Base-by-base conservation (phyloP, 2,797 vertebrate genomes). In the Dallia pectoralis region DNA sequence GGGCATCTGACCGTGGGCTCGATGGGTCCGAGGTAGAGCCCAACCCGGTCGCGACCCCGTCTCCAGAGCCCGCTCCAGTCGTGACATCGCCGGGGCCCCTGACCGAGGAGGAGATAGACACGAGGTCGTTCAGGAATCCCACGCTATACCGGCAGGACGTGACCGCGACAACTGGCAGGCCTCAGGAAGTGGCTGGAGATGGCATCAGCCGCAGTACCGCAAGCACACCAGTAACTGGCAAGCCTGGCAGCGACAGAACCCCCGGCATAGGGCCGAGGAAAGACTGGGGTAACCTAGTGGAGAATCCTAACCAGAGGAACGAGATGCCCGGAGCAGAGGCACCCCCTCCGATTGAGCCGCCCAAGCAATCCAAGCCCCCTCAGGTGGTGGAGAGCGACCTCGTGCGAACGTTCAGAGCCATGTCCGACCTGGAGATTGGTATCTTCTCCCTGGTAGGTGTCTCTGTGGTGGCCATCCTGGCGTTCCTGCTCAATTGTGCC, bases 401-500 rank as follows among this genome's bases (percentile, higher is more conserved):
- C 5, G 79, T 91, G 0, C 92, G 91, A 79, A 82, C 91, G 0
- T 82, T 95, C 27, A 85, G 89, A 19, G 91, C 95, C 63, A 88
- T 93, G 81, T 93, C 94, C 0, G 95, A 97, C 72, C 77, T 98
- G 82, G 96, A 98, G 84, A 94, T 97, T 1, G 96, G 96, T 7
- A 96, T 98, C 91, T 98, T 97, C 2, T 93, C 95, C 0, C 79
- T 98, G 73, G 84, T 95, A 32, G 96, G 94, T 0, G 94, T 98
- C 71, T 96, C 95, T 71, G 95, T 95, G 81, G 82, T 98, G 69
- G 95, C 96, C 4, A 94, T 98, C 68, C 77, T 98, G n/a, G 95
- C 95, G n/a, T 95, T 98, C 89, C 86, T 98, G 0, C 88, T 96
- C 71, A 98, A 98, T 72, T 99, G 96, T 1, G 93, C 89, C 74